Conservation (phyloP, 2,888 invertebrate species). For the Meiosimyza platycephala region DNA sequence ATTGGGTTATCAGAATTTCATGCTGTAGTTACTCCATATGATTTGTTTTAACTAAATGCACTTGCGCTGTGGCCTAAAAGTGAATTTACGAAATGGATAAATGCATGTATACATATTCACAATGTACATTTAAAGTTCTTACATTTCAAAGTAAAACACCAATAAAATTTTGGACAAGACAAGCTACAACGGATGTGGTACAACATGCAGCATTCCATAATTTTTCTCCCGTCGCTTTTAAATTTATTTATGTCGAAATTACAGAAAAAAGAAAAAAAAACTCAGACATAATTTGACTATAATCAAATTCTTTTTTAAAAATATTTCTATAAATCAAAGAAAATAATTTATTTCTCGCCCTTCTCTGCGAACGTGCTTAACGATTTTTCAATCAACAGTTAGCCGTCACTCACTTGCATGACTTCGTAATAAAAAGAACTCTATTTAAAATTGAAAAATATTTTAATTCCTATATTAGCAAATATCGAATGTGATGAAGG, state of each 20-base stretch:
- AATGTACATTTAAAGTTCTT: background rate
- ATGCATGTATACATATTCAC: background rate
- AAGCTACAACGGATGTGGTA: background rate
- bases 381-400: conserved; percentile 15
- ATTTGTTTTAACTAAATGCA: too few species aligned
- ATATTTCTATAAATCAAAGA: conserved; percentile 5
- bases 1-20: too few species aligned
- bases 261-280: conserved; percentile 6
- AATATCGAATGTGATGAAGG: conserved; percentile 21
- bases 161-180: background rate
- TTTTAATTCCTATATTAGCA: conserved; percentile 30
- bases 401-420: conserved; percentile 5
- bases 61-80: background rate
- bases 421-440: conserved; percentile 1
- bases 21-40: too few species aligned
- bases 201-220: conserved; percentile 6
- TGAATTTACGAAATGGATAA: background rate
- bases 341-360: background rate
- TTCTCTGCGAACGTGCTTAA: conserved; percentile 9
- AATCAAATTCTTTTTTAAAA: conserved; percentile 12
- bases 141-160: background rate
- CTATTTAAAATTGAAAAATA: conserved; percentile 12
- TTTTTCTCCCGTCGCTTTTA: background rate
- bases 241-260: conserved; percentile 1
- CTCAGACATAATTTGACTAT: conserved; percentile 27